phyloP scores from a whole-genome alignment of 2,888 invertebrate genomes.

The Sinhomidia bicolor region DNA sequence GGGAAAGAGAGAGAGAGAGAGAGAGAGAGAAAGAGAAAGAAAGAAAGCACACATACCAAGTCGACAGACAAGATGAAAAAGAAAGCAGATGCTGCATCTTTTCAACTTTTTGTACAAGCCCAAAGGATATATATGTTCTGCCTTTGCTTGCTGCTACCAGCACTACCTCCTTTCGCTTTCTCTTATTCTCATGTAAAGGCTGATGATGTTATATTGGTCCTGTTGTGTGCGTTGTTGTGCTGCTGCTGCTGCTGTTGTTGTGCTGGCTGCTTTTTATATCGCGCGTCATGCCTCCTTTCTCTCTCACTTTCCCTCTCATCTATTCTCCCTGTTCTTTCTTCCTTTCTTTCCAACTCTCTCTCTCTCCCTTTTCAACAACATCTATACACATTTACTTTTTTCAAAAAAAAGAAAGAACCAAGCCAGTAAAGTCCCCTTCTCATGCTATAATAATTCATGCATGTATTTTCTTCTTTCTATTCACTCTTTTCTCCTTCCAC shows the following conservation, averaged over 20 bases:
- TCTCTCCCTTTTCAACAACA: constrained; percentile 16
- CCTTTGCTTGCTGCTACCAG: too few species aligned
- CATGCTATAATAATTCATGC: constrained; percentile 56
- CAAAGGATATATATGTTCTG: constrained; percentile 60
- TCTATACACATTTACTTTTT: constrained; percentile 36
- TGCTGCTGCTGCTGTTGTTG: not conserved
- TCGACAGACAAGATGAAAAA: constrained; percentile 72
- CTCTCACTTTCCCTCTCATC: not conserved
- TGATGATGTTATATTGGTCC: constrained; percentile 31
- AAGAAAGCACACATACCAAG: constrained; percentile 61
- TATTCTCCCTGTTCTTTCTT: too few species aligned
- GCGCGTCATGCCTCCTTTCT: not conserved
- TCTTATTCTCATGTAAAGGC: constrained; percentile 14
- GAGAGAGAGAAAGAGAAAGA: too few species aligned
- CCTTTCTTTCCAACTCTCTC: not conserved
- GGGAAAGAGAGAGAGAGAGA: too few species aligned
- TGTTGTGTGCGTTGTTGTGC: constrained; percentile 41
- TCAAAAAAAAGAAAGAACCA: constrained; percentile 29
- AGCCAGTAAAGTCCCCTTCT: constrained; percentile 43
- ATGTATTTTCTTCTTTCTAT: constrained; percentile 65
- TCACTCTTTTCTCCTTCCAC: constrained; percentile 53
- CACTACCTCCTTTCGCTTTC: not conserved
- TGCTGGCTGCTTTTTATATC: constrained; percentile 8
- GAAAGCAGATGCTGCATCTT: constrained; percentile 76
- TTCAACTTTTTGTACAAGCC: constrained; percentile 67